phyloP scores from a whole-genome alignment of 2,888 invertebrate species.

The Barypeithes pellucidus region DNA sequence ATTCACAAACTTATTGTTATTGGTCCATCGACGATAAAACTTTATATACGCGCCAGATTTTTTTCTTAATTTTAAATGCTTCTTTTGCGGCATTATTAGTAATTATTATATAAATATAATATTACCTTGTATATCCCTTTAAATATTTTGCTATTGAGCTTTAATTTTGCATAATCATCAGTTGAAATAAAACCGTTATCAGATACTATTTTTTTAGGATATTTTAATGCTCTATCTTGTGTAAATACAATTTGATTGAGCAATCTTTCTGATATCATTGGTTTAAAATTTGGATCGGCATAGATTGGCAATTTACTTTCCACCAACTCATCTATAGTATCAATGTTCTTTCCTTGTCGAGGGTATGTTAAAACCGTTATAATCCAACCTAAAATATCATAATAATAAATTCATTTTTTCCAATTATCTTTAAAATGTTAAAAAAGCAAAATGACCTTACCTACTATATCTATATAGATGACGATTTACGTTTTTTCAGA shows the following conservation, averaged over 20 bases:
- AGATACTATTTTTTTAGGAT: neutral
- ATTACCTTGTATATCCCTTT: too few relatives aligned
- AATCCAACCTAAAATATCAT: conserved; percentile 40
- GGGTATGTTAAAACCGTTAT: conserved; percentile 35
- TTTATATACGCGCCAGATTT: too few relatives aligned
- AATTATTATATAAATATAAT: too few relatives aligned
- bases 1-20: too few relatives aligned
- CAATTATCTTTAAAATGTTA: neutral
- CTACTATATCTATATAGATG: too few relatives aligned
- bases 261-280: conserved; percentile 19
- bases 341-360: conserved; percentile 12
- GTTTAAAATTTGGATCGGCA: neutral
- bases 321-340: conserved; percentile 35
- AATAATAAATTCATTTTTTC: neutral
- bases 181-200: neutral
- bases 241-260: conserved; percentile 22
- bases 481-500: too few relatives aligned
- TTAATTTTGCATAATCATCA: neutral
- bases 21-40: too few relatives aligned
- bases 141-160: neutral
- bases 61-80: too few relatives aligned
- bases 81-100: too few relatives aligned
- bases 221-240: too few relatives aligned
- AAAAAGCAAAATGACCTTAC: neutral
- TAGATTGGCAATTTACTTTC: conserved; percentile 23